These are phyloP conservation scores for Bombus consobrinus DNA, from an alignment of 1,140 invertebrate genomes.

Conservation along the genomic window DNA sequence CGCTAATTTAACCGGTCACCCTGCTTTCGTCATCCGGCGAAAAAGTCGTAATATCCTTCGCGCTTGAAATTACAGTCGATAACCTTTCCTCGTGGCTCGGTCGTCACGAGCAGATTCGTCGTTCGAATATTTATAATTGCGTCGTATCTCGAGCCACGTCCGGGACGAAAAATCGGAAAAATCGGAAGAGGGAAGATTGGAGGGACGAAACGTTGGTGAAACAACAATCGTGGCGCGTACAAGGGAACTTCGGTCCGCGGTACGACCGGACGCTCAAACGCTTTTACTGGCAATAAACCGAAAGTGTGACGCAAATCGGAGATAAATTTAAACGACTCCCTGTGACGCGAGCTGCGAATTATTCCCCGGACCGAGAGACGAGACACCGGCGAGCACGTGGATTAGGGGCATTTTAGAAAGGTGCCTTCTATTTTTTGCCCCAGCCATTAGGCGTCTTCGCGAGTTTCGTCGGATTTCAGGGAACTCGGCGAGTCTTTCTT, in stretches of 20 bases:
- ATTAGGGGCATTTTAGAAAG: background rate
- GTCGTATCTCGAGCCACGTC: background rate
- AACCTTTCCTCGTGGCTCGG: background rate
- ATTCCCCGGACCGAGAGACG: slow-evolving; percentile 19
- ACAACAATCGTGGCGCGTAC: background rate
- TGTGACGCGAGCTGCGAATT: slow-evolving; percentile 36
- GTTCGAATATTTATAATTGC: background rate
- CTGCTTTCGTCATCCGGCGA: slow-evolving; percentile 24
- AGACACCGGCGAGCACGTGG: slow-evolving; percentile 2
- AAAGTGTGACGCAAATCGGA: slow-evolving; percentile 46
- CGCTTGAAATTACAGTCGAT: slow-evolving; percentile 31
- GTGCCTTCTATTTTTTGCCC: slow-evolving; percentile 9
- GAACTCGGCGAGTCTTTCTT: background rate
- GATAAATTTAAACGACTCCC: slow-evolving; percentile 49
- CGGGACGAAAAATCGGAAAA: background rate
- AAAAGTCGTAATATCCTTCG: slow-evolving; percentile 13
- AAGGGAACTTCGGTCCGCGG: background rate
- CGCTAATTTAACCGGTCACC: slow-evolving; percentile 39
- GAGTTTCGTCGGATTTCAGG: background rate
- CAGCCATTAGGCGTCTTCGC: too few species aligned
- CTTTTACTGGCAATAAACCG: slow-evolving; percentile 56
- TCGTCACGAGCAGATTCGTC: background rate
- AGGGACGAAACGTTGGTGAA: background rate
- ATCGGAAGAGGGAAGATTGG: background rate
- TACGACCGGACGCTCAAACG: slow-evolving; percentile 13